Base-by-base conservation (phyloP, 2,888 invertebrate genomes). In the Ptychoptera contaminata region DNA sequence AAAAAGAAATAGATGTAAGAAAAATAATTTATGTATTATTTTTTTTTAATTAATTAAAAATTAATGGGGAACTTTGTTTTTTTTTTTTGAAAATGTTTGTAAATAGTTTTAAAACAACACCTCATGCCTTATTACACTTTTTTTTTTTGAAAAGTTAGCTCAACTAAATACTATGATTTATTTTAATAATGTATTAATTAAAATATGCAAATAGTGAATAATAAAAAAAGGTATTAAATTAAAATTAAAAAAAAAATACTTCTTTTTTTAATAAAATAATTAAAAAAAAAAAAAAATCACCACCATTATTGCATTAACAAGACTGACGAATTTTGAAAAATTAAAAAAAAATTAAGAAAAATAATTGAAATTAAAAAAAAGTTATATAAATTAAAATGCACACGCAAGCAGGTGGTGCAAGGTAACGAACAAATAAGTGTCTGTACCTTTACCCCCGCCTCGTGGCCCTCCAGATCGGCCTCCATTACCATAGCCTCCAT, bases 381-480 rank as follows among this genome's bases (percentile, higher is more conserved):
- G 4, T n/a, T 10, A 16, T 29, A 5, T 16, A 16, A 16, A 32
- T 11, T 36, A 42, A 31, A 37, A 45, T 42, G 43, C 40, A 42
- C 42, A 46, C 38, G 40, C 40, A 47, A 47, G 45, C 45, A 46
- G 49, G 49, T 49, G 49, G 49, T 49, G 49, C 45, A 40, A 46
- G 46, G 45, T 45, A 49, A 46, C 46, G 47, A 42, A 46, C 46
- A 44, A 40, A 32, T 44, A 40, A 43, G 34, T 40, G 23, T 37
- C 41, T 45, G 44, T 85, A 85, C 86, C 86, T 86, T 86, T 86
- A 72, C 77, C 77, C 70, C 78, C 76, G 68, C 82, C 78, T 74
- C 84, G 82, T 71, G 81, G 82, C 72, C 82, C 76, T 69, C 76
- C 76, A 72, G 82, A 75, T 71, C 85, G 82, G 70, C 82, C 83